A percentile compares a stretch with the other conserved stretches of the same genome.
These are phyloP conservation scores for Amphibalanus amphitrite DNA, from an alignment of 1,140 invertebrate species.

Conservation along the genomic window DNA sequence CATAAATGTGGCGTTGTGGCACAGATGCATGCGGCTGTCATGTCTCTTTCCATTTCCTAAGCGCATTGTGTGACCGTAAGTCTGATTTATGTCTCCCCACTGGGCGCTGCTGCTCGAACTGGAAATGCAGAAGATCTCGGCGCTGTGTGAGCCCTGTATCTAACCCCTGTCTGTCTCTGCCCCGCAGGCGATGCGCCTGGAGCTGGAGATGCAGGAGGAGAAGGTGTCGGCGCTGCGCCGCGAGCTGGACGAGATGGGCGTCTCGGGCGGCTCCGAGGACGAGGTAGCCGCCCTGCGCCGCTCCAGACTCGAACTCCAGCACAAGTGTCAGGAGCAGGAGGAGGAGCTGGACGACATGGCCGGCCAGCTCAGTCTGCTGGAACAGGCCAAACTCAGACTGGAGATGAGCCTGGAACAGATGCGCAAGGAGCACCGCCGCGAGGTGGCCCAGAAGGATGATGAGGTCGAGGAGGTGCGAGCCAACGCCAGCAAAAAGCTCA, in stretches of 20 bases:
- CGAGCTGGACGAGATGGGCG: conserved; percentile 67
- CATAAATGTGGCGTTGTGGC: too few species aligned
- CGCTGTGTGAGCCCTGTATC: too few species aligned
- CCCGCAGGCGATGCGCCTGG: conserved; percentile 56
- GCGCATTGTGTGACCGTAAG: too few species aligned
- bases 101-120: too few species aligned
- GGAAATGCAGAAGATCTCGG: too few species aligned
- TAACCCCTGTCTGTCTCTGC: not conserved
- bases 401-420: conserved; percentile 81
- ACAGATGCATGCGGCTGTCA: too few species aligned
- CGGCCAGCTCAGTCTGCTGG: conserved; percentile 53
- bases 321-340: conserved; percentile 58
- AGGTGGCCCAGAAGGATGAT: conserved; percentile 74
- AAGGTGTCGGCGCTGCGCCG: conserved; percentile 52
- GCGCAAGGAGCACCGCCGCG: conserved; percentile 65
- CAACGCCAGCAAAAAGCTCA: conserved; percentile 73
- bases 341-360: conserved; percentile 89
- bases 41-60: too few species aligned
- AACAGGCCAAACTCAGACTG: conserved; percentile 69
- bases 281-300: conserved; percentile 61
- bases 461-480: conserved; percentile 80
- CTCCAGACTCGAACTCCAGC: conserved; percentile 69
- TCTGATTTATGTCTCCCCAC: too few species aligned
- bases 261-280: conserved; percentile 65
- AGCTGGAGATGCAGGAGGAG: conserved; percentile 72